phyloP scores from a whole-genome alignment of 30 jellyfish, hydroid and myxozoan genomes.

The Aurelia sp. region DNA sequence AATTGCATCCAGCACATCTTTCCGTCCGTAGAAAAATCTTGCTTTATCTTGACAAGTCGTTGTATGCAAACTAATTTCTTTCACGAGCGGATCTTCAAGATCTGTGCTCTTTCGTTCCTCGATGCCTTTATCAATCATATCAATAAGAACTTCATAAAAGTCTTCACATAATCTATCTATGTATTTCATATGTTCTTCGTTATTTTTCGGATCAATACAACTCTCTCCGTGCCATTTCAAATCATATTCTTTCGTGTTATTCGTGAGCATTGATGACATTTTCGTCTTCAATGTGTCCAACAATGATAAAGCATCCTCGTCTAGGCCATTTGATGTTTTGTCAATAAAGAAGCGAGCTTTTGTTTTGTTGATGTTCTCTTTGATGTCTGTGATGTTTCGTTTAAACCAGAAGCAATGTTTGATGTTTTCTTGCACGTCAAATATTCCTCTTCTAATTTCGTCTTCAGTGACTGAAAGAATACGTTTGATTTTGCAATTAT shows the following conservation, averaged over 20 bases:
- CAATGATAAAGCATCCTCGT: slow-evolving; percentile 70
- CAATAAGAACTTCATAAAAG: slow-evolving; percentile 52
- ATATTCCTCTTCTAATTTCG: slow-evolving; percentile 80
- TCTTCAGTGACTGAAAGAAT: slow-evolving; percentile 79
- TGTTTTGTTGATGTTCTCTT: slow-evolving; percentile 39
- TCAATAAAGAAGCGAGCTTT: slow-evolving; percentile 82
- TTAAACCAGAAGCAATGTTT: slow-evolving; percentile 87
- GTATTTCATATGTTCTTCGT: slow-evolving; percentile 55
- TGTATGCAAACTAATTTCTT: slow-evolving; percentile 78
- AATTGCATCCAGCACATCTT: slow-evolving; percentile 62
- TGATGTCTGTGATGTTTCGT: slow-evolving; percentile 74
- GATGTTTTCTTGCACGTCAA: slow-evolving; percentile 51
- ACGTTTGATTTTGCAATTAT: neutral
- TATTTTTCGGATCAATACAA: slow-evolving; percentile 61
- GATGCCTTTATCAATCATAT: slow-evolving; percentile 84
- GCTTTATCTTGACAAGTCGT: slow-evolving; percentile 76
- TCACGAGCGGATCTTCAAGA: slow-evolving; percentile 60
- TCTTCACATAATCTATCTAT: slow-evolving; percentile 68
- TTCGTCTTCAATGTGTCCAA: slow-evolving; percentile 37
- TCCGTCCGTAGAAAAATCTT: slow-evolving; percentile 73
- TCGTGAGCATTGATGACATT: slow-evolving; percentile 42
- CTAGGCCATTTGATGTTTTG: slow-evolving; percentile 69
- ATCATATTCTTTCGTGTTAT: slow-evolving; percentile 51
- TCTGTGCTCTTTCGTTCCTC: slow-evolving; percentile 59
- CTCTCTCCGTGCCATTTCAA: slow-evolving; percentile 78